Base-by-base conservation (phyloP, 2,797 vertebrate genomes). In the Lagodon rhomboides region DNA sequence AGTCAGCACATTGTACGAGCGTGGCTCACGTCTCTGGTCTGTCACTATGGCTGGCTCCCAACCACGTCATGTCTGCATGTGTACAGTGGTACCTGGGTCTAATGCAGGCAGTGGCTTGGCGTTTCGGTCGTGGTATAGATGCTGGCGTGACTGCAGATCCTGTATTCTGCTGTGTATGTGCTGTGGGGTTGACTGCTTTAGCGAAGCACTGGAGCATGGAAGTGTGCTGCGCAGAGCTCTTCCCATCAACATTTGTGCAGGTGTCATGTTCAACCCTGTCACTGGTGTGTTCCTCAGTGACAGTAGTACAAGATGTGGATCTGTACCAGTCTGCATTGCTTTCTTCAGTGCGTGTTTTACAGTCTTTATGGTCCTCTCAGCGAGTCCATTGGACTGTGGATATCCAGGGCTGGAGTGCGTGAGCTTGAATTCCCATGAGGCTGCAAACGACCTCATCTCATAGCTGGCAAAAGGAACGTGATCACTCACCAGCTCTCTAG, bases 221-320 rank as follows among this genome's bases (percentile, higher is more conserved):
- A 58, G 43, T 20, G 20, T 79, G 44, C 76, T 65, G 1, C 54
- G 2, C 5, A 77, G 53, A 8, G 59, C 50, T 62, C 69, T 43
- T 25, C 74, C 71, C 71, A 87, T 86, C 8, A 87, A 23, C 70
- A 86, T 73, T 3, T 87, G 71, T 44, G 85, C 79, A 12, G 65
- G 77, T 10, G 77, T 60, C 22, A 44, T 9, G 15, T 66, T 53
- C 56, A 75, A 41, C 0, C 82, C 84, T 43, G 80, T 80, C 22
- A 86, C 73, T 15, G 60, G 85, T 3, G 65, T 85, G 44, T 81
- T 88, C 12, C 76, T 75, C 17, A 87, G 34, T 5, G 69, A 77
- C 38, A 87, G 3, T 17, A 71, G 6, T 0, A 70, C 47, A 0
- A 74, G 61, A 53, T 82, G 64, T 65, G 59, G 72, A 12, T 67